These are phyloP conservation scores for Dendrolimus houi DNA, from an alignment of 2,888 invertebrate species.

Conservation along the genomic window DNA sequence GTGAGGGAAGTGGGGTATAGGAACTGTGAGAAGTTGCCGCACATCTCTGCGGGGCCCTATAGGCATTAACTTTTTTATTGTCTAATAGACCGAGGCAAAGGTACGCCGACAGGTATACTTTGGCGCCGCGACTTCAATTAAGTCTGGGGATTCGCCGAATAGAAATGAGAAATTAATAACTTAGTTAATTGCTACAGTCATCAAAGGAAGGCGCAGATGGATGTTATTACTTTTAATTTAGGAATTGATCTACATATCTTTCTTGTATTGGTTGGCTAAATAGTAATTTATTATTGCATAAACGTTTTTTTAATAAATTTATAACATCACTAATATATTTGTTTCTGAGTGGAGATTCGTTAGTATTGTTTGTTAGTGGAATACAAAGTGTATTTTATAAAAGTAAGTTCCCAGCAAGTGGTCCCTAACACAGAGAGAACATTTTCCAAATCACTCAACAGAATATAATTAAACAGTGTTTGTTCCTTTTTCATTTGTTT, in stretches of 20 bases:
- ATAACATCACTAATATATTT: no score
- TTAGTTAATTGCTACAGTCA: conserved; percentile 20
- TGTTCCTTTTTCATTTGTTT: conserved; percentile 28
- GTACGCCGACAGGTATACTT: conserved; percentile 65
- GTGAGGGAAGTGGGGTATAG: conserved; percentile 26
- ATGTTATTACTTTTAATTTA: neutral
- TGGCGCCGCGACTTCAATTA: conserved; percentile 69
- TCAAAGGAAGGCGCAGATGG: neutral
- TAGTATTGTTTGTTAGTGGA: no score
- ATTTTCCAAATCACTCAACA: conserved; percentile 11
- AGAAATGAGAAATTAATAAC: conserved; percentile 44
- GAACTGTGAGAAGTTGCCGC: conserved; percentile 69
- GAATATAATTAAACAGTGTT: conserved; percentile 18
- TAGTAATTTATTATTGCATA: no score
- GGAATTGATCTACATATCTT: no score
- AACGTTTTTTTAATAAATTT: no score
- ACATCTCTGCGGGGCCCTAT: conserved; percentile 49
- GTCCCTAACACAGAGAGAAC: conserved; percentile 10
- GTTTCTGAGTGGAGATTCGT: no score
- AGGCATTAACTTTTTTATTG: conserved; percentile 70
- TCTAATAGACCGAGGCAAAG: conserved; percentile 69
- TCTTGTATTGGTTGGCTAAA: no score
- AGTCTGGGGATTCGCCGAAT: conserved; percentile 51
- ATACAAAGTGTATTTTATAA: no score
- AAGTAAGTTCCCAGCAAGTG: neutral